These are phyloP conservation scores for Wasmannia auropunctata DNA, from an alignment of 1,140 invertebrate species.

Conservation along the genomic window DNA sequence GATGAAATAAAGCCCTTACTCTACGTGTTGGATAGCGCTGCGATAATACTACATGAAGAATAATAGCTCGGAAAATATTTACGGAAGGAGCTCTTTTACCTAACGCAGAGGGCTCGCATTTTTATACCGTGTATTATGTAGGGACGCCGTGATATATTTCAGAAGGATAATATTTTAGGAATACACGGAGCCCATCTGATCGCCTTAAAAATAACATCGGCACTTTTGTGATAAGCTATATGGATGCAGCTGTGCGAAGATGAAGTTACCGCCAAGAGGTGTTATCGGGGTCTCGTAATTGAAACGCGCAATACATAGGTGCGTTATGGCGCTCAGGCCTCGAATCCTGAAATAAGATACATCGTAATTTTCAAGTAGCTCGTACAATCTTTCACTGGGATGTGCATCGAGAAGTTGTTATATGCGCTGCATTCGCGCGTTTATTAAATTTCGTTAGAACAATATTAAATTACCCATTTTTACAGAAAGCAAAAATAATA, in stretches of 20 bases:
- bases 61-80: constrained; percentile 38
- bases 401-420: not conserved
- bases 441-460: constrained; percentile 1
- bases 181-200: constrained; percentile 62
- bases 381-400: not conserved
- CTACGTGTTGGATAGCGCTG: not conserved
- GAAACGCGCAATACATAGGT: constrained; percentile 49
- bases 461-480: not conserved
- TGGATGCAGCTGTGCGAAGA: constrained; percentile 40
- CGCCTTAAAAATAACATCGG: constrained; percentile 64
- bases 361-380: constrained; percentile 48
- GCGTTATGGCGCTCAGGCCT: constrained; percentile 27
- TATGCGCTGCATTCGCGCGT: too few relatives aligned
- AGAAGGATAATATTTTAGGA: constrained; percentile 53
- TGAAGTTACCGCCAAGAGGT: constrained; percentile 55
- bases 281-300: constrained; percentile 50
- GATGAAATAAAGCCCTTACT: not conserved
- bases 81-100: not conserved
- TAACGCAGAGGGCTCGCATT: not conserved
- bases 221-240: constrained; percentile 61
- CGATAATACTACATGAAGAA: not conserved
- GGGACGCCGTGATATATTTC: not conserved
- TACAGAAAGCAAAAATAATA: not conserved
- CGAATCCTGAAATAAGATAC: constrained; percentile 52
- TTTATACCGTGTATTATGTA: not conserved